A percentile compares a stretch with the other conserved stretches of the same genome.
Conservation (phyloP, 2,888 invertebrate species). For the Nebria salina region DNA sequence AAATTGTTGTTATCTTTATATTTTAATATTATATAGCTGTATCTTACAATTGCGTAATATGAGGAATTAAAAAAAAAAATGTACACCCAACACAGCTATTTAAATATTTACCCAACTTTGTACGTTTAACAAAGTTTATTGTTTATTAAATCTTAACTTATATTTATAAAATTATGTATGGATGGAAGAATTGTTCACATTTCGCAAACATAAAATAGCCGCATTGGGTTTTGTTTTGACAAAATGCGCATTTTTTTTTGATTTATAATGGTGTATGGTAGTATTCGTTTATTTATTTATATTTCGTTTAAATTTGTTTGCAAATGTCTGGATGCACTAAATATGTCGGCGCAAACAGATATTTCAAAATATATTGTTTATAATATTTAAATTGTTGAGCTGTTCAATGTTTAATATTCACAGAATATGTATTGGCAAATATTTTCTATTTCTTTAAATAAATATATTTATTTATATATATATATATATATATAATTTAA, state of each 20-base stretch:
- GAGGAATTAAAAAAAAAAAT: slow-evolving; percentile 12
- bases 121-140: slow-evolving; percentile 5
- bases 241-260: slow-evolving; percentile 22
- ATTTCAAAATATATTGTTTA: slow-evolving; percentile 11
- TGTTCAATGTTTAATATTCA: neutral
- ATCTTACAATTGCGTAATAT: slow-evolving; percentile 36
- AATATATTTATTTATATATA: slow-evolving; percentile 14
- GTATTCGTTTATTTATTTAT: slow-evolving; percentile 21
- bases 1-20: slow-evolving; percentile 9
- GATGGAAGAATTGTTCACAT: slow-evolving; percentile 41
- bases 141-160: slow-evolving; percentile 27
- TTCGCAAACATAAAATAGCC: slow-evolving; percentile 31
- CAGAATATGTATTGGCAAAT: neutral
- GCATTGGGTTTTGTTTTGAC: slow-evolving; percentile 30
- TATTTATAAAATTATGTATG: slow-evolving; percentile 42
- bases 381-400: slow-evolving; percentile 4
- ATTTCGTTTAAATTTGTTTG: neutral
- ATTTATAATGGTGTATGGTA: slow-evolving; percentile 33
- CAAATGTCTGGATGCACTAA: neutral
- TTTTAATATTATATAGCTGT: slow-evolving; percentile 20
- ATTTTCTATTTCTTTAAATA: slow-evolving; percentile 8
- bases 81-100: slow-evolving; percentile 13
- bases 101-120: slow-evolving; percentile 15
- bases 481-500: slow-evolving; percentile 7
- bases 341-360: neutral